These are phyloP conservation scores for Mesembrinibis cayennensis DNA, from an alignment of 2,113 vertebrate species.

Conservation along the genomic window DNA sequence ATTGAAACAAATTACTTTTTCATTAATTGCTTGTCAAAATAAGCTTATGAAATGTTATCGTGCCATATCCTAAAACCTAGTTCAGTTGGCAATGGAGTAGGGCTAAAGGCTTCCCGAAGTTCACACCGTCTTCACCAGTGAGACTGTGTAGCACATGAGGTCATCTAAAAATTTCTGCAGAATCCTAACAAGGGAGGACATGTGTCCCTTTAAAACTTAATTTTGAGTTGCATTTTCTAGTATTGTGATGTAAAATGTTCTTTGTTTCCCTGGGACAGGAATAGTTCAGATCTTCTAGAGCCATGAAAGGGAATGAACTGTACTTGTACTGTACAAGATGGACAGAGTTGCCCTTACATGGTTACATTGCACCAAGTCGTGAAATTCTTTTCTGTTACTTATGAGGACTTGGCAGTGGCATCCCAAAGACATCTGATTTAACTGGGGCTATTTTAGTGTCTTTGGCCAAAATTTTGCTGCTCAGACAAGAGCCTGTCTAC, in stretches of 20 bases:
- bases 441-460: conserved; percentile 44
- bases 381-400: conserved; percentile 70
- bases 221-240: conserved; percentile 2
- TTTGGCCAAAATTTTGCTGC: conserved; percentile 4
- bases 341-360: conserved; percentile 73
- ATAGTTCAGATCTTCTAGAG: conserved; percentile 55
- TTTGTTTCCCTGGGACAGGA: conserved; percentile 57
- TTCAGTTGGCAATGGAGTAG: not conserved
- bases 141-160: not conserved
- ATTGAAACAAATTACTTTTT: not conserved
- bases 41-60: not conserved
- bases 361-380: conserved; percentile 66
- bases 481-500: not conserved
- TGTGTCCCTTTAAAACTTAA: conserved; percentile 1
- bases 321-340: conserved; percentile 45
- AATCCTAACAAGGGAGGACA: not conserved
- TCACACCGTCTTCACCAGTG: not conserved
- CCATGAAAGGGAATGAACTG: conserved; percentile 75
- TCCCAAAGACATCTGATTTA: conserved; percentile 34
- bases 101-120: not conserved
- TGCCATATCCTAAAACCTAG: not conserved
- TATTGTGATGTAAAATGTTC: conserved; percentile 48
- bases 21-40: not conserved
- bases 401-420: conserved; percentile 57
- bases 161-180: not conserved